phyloP scores from a whole-genome alignment of 2,888 invertebrate species.

The Litoditis marina region DNA sequence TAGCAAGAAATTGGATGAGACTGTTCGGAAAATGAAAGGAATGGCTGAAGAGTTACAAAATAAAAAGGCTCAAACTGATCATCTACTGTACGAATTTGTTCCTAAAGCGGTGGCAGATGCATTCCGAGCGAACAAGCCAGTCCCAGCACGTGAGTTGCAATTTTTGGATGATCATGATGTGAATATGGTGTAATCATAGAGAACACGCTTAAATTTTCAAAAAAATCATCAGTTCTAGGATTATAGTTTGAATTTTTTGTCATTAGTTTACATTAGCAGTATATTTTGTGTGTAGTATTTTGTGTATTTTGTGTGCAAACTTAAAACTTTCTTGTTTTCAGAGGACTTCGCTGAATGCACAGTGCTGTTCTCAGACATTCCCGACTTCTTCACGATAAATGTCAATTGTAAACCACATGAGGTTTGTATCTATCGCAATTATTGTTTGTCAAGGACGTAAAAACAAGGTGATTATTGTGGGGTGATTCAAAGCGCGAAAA shows the following conservation, averaged over 20 bases:
- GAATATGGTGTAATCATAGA: no score
- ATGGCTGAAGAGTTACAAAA: slow-evolving; percentile 48
- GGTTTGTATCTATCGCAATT: no score
- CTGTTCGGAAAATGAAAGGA: slow-evolving; percentile 43
- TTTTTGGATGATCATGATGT: background rate
- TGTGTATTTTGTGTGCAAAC: background rate
- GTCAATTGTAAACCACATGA: slow-evolving; percentile 49
- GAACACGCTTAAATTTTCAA: no score
- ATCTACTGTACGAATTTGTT: slow-evolving; percentile 49
- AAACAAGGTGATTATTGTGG: no score
- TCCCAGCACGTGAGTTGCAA: slow-evolving; percentile 43
- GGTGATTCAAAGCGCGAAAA: no score
- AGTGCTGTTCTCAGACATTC: slow-evolving; percentile 63
- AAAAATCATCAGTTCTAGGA: no score
- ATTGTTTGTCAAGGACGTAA: no score
- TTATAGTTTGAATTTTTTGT: background rate
- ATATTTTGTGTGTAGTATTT: no score
- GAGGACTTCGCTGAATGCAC: slow-evolving; percentile 57
- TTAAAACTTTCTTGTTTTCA: slow-evolving; percentile 19
- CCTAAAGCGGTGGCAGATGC: slow-evolving; percentile 50
- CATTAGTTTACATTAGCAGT: background rate
- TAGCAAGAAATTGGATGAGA: slow-evolving; percentile 57
- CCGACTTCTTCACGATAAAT: slow-evolving; percentile 62
- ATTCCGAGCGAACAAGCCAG: slow-evolving; percentile 38
- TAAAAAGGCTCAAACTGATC: slow-evolving; percentile 44